phyloP scores from a whole-genome alignment of 2,888 invertebrate species.

The Flabesymbios commensalis region DNA sequence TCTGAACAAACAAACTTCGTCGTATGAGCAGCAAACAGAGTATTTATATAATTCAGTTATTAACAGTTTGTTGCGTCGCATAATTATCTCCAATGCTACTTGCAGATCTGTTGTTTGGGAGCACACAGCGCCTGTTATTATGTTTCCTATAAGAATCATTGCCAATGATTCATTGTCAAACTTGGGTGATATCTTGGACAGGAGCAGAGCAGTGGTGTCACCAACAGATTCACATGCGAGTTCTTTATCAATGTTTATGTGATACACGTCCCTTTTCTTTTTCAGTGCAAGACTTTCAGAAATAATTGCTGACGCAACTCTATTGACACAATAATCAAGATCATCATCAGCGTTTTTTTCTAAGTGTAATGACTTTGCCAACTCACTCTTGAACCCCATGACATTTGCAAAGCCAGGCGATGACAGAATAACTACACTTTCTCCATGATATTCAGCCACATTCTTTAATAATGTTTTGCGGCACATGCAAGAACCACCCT shows the following conservation, averaged over 20 bases:
- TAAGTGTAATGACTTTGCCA: neutral
- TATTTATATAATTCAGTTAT: neutral
- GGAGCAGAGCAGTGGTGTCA: neutral
- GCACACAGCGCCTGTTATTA: neutral
- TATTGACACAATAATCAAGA: neutral
- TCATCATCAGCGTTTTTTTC: neutral
- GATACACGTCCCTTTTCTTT: neutral
- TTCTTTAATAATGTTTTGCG: slow-evolving; percentile 9
- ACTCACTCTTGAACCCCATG: slow-evolving; percentile 5
- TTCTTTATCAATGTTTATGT: slow-evolving; percentile 9
- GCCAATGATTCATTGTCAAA: slow-evolving; percentile 5
- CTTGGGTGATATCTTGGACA: slow-evolving; percentile 2
- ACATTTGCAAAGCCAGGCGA: slow-evolving; percentile 9
- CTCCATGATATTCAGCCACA: slow-evolving; percentile 10
- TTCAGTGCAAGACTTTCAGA: neutral
- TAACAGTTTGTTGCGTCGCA: neutral
- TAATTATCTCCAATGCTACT: neutral
- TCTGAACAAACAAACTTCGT: slow-evolving; percentile 3
- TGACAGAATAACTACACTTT: slow-evolving; percentile 1
- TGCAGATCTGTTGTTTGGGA: slow-evolving; percentile 2
- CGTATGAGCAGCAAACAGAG: neutral
- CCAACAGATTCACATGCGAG: slow-evolving; percentile 5
- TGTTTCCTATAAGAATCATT: slow-evolving; percentile 1
- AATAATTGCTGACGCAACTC: neutral
- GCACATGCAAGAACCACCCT: slow-evolving; percentile 10